Percentiles rank a stretch among this genome's conserved stretches.
Conservation (phyloP, 2,113 vertebrate species). For the Verasper variegatus region DNA sequence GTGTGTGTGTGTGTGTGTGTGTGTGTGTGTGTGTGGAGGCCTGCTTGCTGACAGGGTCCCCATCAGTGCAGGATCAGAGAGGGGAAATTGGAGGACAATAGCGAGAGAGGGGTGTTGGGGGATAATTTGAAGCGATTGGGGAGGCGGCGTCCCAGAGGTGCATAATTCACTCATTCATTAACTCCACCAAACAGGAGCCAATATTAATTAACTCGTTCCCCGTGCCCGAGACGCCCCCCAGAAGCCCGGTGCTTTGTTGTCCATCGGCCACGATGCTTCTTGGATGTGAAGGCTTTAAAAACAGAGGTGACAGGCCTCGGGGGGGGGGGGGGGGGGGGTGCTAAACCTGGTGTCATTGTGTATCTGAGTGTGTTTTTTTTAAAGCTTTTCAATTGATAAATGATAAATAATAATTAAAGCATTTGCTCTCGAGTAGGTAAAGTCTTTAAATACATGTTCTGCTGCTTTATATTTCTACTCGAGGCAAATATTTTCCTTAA, state of each 20-base stretch:
- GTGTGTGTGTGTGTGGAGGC: conserved; percentile 41
- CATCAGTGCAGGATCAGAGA: conserved; percentile 81
- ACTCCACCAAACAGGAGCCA: conserved; percentile 82
- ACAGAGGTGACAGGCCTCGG: conserved; percentile 28
- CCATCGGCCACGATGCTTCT: conserved; percentile 48
- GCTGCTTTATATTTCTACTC: not conserved
- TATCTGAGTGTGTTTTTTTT: not conserved
- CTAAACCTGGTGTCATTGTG: conserved; percentile 4
- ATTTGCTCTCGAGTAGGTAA: not conserved
- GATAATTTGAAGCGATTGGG: conserved; percentile 79
- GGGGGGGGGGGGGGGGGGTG: not conserved
- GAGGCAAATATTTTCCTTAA: not conserved
- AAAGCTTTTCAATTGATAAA: not conserved
- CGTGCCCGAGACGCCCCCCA: conserved; percentile 41
- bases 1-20: conserved; percentile 31
- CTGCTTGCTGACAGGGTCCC: conserved; percentile 72
- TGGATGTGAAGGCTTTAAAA: conserved; percentile 52
- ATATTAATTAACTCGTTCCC: conserved; percentile 84
- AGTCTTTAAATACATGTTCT: not conserved
- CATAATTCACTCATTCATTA: conserved; percentile 85
- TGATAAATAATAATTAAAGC: not conserved
- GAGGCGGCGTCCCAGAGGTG: conserved; percentile 79
- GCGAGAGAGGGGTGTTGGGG: conserved; percentile 59
- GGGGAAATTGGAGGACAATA: conserved; percentile 81
- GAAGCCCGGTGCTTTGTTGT: conserved; percentile 65